Conservation (phyloP, 2,888 invertebrate species). For the Stegana nigrithorax region DNA sequence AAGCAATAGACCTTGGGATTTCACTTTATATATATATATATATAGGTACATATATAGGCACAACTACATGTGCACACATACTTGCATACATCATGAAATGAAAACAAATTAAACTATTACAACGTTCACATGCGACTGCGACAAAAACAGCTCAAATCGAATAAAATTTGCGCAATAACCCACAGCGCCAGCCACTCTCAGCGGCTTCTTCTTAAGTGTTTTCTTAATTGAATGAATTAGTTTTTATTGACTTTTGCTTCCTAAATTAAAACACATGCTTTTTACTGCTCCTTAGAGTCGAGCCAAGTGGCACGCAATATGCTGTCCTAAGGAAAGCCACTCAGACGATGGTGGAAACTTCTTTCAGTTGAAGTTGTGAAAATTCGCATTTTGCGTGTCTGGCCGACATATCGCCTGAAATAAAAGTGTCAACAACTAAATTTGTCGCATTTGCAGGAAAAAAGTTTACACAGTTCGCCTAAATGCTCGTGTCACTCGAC, state of each 20-base stretch:
- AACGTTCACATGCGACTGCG: no score
- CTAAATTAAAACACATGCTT: conserved; percentile 33
- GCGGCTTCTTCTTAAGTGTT: conserved; percentile 16
- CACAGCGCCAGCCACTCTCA: no score
- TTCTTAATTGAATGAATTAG: conserved; percentile 48
- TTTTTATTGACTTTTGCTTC: conserved; percentile 32
- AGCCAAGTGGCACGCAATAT: conserved; percentile 21
- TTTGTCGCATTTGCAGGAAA: conserved; percentile 12
- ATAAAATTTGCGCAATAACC: neutral
- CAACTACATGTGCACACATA: no score
- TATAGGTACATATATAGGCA: no score
- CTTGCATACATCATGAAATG: no score
- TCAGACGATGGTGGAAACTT: no score
- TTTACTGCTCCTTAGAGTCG: no score
- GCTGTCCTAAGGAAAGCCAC: neutral
- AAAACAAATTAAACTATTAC: no score
- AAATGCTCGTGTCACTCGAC: no score
- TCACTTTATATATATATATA: no score
- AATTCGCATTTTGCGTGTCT: conserved; percentile 11
- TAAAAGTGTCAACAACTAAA: conserved; percentile 24
- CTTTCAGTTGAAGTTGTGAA: neutral
- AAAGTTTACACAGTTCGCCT: no score
- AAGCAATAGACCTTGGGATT: neutral
- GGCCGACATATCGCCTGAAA: neutral
- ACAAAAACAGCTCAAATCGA: neutral